A percentile compares a stretch with the other conserved stretches of the same genome.
phyloP scores from a whole-genome alignment of 2,113 vertebrate species.

The Lonchura striata region DNA sequence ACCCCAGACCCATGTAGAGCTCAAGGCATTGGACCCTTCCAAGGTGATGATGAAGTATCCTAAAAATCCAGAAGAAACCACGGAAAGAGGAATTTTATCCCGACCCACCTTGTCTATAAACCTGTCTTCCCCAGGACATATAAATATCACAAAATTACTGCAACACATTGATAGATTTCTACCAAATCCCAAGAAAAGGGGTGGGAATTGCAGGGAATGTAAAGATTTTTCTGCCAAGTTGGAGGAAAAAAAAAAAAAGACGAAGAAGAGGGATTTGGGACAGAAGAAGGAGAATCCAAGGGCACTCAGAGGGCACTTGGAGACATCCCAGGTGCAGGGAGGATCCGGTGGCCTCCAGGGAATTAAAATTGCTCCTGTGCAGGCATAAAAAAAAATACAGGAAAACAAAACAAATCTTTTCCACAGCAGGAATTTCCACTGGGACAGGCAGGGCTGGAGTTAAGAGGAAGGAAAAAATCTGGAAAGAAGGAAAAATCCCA shows the following conservation, averaged over 20 bases:
- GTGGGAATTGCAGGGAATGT: fast-evolving
- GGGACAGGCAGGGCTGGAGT: not conserved
- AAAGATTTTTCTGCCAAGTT: not conserved
- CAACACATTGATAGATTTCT: not conserved
- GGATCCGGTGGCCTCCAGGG: not conserved
- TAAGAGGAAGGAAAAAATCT: fast-evolving
- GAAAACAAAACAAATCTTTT: not conserved
- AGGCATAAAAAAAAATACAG: not conserved
- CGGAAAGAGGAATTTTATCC: not conserved
- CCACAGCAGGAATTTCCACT: not conserved
- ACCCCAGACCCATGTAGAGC: not conserved
- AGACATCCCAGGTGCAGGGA: not conserved
- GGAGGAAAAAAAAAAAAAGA: not conserved
- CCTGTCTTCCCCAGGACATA: not conserved
- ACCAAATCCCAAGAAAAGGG: not conserved
- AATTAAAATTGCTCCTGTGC: not conserved
- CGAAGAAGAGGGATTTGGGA: no score
- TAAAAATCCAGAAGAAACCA: not conserved
- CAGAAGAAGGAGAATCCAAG: not conserved
- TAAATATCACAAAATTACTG: not conserved
- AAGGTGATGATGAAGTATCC: not conserved
- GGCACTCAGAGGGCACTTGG: fast-evolving
- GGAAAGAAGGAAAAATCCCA: fast-evolving
- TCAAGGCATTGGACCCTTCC: not conserved
- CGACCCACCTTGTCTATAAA: not conserved